Percentiles rank a stretch among this genome's conserved stretches.
Conservation (phyloP, 2,797 vertebrate species). For the Clarias fuscus region DNA sequence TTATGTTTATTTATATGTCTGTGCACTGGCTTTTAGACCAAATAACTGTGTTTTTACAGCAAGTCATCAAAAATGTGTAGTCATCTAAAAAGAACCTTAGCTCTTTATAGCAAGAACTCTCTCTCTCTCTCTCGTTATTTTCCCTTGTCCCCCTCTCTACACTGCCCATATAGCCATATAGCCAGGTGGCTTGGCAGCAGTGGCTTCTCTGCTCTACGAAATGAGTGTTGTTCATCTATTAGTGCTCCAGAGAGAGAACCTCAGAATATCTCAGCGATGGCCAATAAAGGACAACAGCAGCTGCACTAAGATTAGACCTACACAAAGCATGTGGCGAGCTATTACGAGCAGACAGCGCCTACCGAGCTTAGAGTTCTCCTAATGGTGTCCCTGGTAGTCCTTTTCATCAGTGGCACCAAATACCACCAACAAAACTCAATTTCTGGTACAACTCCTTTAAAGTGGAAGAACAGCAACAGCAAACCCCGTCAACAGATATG, state of each 20-base stretch:
- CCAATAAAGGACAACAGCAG: conserved; percentile 55
- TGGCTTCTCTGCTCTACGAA: conserved; percentile 55
- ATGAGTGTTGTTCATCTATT: conserved; percentile 65
- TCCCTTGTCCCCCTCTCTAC: not conserved
- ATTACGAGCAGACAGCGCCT: conserved; percentile 42
- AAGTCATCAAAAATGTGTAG: not conserved
- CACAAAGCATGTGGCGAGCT: conserved; percentile 62
- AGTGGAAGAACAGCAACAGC: conserved; percentile 64
- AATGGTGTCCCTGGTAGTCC: conserved; percentile 43
- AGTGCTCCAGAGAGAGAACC: conserved; percentile 61
- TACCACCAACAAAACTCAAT: conserved; percentile 61
- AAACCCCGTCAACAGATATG: conserved; percentile 66
- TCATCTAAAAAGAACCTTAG: not conserved
- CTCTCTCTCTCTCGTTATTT: not conserved
- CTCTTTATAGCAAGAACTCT: not conserved
- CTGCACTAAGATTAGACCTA: conserved; percentile 65
- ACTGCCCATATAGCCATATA: conserved; percentile 63
- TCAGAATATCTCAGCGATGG: conserved; percentile 31
- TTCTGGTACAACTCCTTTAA: conserved; percentile 64
- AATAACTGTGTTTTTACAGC: not conserved
- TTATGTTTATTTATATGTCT: not conserved
- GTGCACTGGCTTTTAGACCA: not conserved
- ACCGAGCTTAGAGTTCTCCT: conserved; percentile 5
- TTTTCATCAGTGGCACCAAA: conserved; percentile 64
- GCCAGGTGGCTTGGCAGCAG: conserved; percentile 77